Base-by-base conservation (phyloP, 2,797 vertebrate species). In the Mergus octosetaceus region DNA sequence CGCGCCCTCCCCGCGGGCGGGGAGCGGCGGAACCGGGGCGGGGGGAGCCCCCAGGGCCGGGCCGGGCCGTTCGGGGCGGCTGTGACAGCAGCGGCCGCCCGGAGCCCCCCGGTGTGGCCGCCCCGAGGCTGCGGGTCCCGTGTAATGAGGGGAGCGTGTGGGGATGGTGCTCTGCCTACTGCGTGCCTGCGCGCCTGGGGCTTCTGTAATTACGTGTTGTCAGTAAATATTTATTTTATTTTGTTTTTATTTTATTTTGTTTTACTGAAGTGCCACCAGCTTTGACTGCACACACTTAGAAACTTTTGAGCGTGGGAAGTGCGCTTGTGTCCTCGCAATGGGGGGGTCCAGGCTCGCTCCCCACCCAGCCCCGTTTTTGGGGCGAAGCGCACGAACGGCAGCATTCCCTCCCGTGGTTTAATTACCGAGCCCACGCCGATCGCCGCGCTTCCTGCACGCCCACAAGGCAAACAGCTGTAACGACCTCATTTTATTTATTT, bases 361-460 rank as follows among this genome's bases (percentile, higher is more conserved):
- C 47, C 47, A 49, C 47, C 22, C 47, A 49, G 47, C 47, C 22
- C 12, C 22, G 7, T 47, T 47, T 49, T 86, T 17, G 22, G 14
- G 16, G 51, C 12, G 2, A 15, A 32, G 18, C 21, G 13, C 10
- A 38, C 4, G 3, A 64, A n/a, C 3, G 13, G 8, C 20, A 47
- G 38, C 24, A 28, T 74, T 91, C 56, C 32, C 32, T 6, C 32
- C 14, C 43, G 43, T 43, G 43, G 43, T 43, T 69, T 82, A 53
- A 43, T 13, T 61, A 57, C 7, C 36, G 53, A 3, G 34, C 75
- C 70, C 49, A 57, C 3, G 0, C 2, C 21, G 4, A 22, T 20
- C 32, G 19, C 27, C 9, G 1, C 3, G 25, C 12, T 71, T 66
- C 21, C 25, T 27, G 15, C 2, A 0, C 3, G 0, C 25, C 30